A percentile compares a stretch with the other conserved stretches of the same genome.
These are phyloP conservation scores for Austrolebias charrua DNA, from an alignment of 2,797 vertebrate species.

Conservation along the genomic window DNA sequence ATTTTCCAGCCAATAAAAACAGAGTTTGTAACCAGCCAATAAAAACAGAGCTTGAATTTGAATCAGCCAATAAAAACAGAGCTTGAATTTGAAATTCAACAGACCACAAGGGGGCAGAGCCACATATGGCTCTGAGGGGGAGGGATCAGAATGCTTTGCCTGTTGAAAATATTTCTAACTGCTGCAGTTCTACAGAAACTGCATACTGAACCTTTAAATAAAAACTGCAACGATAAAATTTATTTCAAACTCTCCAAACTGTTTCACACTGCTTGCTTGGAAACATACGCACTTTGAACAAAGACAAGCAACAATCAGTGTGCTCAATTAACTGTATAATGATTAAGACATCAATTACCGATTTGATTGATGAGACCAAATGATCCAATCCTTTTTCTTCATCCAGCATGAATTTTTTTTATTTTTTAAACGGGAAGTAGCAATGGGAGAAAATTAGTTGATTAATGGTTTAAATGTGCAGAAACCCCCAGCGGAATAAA, in stretches of 20 bases:
- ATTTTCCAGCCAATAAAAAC: no score
- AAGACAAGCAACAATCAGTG: constrained; percentile 84
- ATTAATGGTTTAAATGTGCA: constrained; percentile 83
- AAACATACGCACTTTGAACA: constrained; percentile 74
- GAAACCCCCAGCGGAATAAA: constrained; percentile 56
- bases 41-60: no score
- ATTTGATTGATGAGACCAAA: constrained; percentile 95
- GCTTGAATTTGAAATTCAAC: no score
- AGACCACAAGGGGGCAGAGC: no score
- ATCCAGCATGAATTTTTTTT: no score
- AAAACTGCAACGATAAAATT: constrained; percentile 31
- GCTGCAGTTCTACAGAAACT: no score
- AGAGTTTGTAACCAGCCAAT: no score
- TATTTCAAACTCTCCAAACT: constrained; percentile 31
- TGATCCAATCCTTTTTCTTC: constrained; percentile 91
- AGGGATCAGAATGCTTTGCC: no score
- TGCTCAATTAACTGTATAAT: constrained; percentile 96
- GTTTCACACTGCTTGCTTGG: constrained; percentile 42
- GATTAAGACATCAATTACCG: constrained; percentile 93
- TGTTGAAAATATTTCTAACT: no score
- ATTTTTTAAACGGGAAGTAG: constrained; percentile 78
- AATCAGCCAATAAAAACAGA: no score
- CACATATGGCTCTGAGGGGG: no score
- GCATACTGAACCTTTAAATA: no score
- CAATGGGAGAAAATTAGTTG: constrained; percentile 81